Base-by-base conservation (phyloP, 2,888 invertebrate genomes). In the Panorpa germanica region DNA sequence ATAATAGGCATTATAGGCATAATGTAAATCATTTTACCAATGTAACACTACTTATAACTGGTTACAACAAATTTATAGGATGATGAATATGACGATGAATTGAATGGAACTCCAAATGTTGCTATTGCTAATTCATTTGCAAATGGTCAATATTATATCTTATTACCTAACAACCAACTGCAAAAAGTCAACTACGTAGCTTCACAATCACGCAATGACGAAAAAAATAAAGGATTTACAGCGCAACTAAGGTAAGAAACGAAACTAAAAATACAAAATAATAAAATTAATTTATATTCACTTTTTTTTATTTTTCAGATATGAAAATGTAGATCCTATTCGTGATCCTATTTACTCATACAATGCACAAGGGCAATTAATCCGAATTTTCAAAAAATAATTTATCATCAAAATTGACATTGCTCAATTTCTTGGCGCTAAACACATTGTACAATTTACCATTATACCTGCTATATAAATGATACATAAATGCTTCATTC, bases 311-410 rank as follows among this genome's bases (percentile, higher is more conserved):
- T 11, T 22, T 23, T 8, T 4, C 22, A 46, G 43, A 26, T 55
- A 54, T 30, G 46, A 47, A n/a, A 47, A 49, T 6, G 50, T 55
- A 3, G 51, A 53, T 3, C 49, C 53, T 27, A 39, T 55, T 14
- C 40, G 46, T 29, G 55, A 53, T 39, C 55, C 56, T 1, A 39
- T 57, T 10, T 57, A 48, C 26, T 47, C 48, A 13, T 53, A 53
- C 28, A 52, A 50, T 28, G 45, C 41, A 7, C 43, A 47, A 24
- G 53, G 53, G 3, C 52, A 54, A 29, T 35, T 55, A 32, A 45
- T 50, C 26, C 40, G 52, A 17, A 42, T 55, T 19, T 41, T 48
- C 7, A 53, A 47, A 14, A 25, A 32, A 29, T 11, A 4, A 13
- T 12, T 24, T 23, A n/a, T n/a, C n/a, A n/a, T n/a, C n/a, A n/a